Conservation (phyloP, 2,888 invertebrate genomes). For the Eupeodes luniger region DNA sequence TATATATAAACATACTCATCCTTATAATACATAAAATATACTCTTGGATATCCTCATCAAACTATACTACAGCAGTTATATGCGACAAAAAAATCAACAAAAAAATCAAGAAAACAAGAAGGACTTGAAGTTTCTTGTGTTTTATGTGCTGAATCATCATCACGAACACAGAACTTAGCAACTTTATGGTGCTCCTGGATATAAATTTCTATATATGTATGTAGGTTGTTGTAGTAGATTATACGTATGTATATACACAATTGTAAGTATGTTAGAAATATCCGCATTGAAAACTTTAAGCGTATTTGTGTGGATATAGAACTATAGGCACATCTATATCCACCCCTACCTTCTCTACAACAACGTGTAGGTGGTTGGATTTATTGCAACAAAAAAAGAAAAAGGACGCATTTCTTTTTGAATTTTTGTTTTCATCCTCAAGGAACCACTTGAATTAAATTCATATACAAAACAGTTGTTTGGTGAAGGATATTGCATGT, state of each 20-base stretch:
- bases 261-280: constrained; percentile 24
- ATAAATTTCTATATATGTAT: constrained; percentile 10
- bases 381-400: constrained; percentile 29
- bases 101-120: constrained; percentile 20
- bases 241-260: no score
- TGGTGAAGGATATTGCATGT: constrained; percentile 61
- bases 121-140: constrained; percentile 64
- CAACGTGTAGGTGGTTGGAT: constrained; percentile 21
- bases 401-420: constrained; percentile 25
- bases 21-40: constrained; percentile 1
- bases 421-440: constrained; percentile 12
- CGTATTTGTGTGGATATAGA: not conserved
- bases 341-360: no score
- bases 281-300: constrained; percentile 55
- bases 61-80: constrained; percentile 34
- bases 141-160: constrained; percentile 72
- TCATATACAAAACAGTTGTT: constrained; percentile 67
- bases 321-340: no score
- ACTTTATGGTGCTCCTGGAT: constrained; percentile 49
- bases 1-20: no score
- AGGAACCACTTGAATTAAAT: constrained; percentile 70
- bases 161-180: constrained; percentile 47
- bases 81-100: not conserved
- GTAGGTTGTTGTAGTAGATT: not conserved
- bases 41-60: constrained; percentile 68